phyloP scores from a whole-genome alignment of 2,888 invertebrate species.

The Amiota communis region DNA sequence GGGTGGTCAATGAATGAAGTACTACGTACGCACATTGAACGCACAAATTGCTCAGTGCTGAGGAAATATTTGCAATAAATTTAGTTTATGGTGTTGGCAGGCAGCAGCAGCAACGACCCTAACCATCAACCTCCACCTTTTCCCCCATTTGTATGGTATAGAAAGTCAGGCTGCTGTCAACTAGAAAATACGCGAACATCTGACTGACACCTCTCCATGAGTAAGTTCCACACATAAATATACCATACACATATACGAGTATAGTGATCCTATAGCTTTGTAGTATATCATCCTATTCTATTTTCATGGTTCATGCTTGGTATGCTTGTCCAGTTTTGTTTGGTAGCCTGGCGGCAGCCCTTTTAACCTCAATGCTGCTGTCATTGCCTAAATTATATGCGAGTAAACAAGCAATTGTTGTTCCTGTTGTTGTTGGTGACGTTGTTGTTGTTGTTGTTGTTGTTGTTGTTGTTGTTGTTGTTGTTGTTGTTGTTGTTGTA shows the following conservation, averaged over 20 bases:
- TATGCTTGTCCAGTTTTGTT: background rate
- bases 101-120: conserved; percentile 39
- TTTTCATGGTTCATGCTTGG: background rate
- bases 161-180: conserved; percentile 7
- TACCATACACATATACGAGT: too few relatives aligned
- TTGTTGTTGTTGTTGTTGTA: conserved; percentile 33
- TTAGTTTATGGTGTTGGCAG: conserved; percentile 65
- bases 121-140: background rate
- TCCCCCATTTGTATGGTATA: background rate
- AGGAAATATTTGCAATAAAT: conserved; percentile 72
- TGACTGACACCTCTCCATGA: conserved; percentile 42
- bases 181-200: conserved; percentile 32
- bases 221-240: background rate
- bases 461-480: conserved; percentile 35
- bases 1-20: too few relatives aligned
- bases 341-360: conserved; percentile 9
- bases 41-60: conserved; percentile 70
- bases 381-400: conserved; percentile 69
- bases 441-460: conserved; percentile 25
- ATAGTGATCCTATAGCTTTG: too few relatives aligned
- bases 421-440: too few relatives aligned
- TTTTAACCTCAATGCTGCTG: conserved; percentile 45
- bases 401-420: conserved; percentile 19
- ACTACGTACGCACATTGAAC: conserved; percentile 53
- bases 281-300: too few relatives aligned